Evolutionary conservation across 2,113 vertebrate species (phyloP).

Genomic region (Thunnus maccoyii): DNA sequence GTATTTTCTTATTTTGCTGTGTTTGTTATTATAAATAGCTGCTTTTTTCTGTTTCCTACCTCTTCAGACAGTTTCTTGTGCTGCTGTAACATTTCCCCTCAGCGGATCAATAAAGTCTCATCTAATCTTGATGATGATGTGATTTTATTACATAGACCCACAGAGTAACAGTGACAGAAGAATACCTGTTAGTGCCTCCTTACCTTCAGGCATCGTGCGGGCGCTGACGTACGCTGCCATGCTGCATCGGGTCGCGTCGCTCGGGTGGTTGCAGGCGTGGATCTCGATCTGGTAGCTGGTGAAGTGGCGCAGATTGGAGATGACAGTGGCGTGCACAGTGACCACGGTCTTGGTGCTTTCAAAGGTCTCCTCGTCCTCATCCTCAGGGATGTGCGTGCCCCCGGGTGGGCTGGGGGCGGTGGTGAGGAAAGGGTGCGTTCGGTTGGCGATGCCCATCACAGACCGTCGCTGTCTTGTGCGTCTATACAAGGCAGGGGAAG

Average conservation of each 20-base stretch:
- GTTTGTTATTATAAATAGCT: too few relatives aligned
- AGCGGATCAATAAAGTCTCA: too few relatives aligned
- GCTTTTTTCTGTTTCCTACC: too few relatives aligned
- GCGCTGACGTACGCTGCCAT: slow-evolving; percentile 95
- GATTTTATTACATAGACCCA: neutral
- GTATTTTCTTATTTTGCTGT: too few relatives aligned
- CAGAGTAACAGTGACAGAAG: neutral
- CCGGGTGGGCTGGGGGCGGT: slow-evolving; percentile 67
- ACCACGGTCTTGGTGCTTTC: slow-evolving; percentile 86
- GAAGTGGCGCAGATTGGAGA: slow-evolving; percentile 93
- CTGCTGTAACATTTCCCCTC: too few relatives aligned
- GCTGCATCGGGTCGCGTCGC: slow-evolving; percentile 87
- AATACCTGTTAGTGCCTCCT: neutral
- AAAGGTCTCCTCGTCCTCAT: slow-evolving; percentile 65
- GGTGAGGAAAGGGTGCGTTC: slow-evolving; percentile 77
- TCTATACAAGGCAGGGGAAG: slow-evolving; percentile 65
- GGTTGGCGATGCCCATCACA: slow-evolving; percentile 84
- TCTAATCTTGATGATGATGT: too few relatives aligned
- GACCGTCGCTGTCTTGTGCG: slow-evolving; percentile 89
- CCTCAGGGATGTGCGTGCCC: slow-evolving; percentile 44
- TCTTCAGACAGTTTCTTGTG: too few relatives aligned
- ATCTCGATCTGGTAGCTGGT: slow-evolving; percentile 97
- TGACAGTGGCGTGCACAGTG: slow-evolving; percentile 88
- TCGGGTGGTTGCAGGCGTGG: slow-evolving; percentile 93
- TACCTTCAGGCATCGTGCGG: slow-evolving; percentile 97